A percentile compares a stretch with the other conserved stretches of the same genome.
Evolutionary conservation across 1,140 invertebrate genomes (phyloP).

Genomic region (Triops longicaudatus): DNA sequence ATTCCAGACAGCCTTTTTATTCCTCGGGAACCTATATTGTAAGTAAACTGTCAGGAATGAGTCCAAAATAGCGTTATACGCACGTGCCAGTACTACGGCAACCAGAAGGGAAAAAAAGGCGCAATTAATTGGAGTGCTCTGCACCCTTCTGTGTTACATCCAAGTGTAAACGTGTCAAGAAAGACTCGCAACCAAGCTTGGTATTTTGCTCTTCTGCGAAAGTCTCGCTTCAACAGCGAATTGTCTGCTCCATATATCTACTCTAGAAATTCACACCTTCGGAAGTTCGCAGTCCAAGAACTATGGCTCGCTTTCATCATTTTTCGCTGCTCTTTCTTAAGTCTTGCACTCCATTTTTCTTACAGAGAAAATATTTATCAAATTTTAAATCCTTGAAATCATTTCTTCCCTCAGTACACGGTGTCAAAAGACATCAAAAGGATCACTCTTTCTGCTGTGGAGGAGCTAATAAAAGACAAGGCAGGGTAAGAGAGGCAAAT

Average conservation of each 20-base stretch:
- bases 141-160: neutral
- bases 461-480: neutral
- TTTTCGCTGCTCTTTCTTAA: no score
- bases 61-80: neutral
- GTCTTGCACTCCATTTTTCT: no score
- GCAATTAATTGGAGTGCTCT: constrained; percentile 12
- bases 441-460: neutral
- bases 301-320: no score
- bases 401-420: no score
- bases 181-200: neutral
- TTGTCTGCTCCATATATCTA: neutral
- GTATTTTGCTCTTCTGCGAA: neutral
- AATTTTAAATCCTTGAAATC: no score
- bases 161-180: neutral
- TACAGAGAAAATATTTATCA: no score
- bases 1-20: no score
- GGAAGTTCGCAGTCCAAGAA: no score
- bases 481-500: neutral
- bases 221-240: neutral
- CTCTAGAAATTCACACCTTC: no score
- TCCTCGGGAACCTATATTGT: no score
- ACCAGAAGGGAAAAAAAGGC: neutral
- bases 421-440: neutral
- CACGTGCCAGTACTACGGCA: neutral
- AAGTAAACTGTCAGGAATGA: no score